phyloP scores from a whole-genome alignment of 2,113 vertebrate genomes.

The Mus spicilegus region DNA sequence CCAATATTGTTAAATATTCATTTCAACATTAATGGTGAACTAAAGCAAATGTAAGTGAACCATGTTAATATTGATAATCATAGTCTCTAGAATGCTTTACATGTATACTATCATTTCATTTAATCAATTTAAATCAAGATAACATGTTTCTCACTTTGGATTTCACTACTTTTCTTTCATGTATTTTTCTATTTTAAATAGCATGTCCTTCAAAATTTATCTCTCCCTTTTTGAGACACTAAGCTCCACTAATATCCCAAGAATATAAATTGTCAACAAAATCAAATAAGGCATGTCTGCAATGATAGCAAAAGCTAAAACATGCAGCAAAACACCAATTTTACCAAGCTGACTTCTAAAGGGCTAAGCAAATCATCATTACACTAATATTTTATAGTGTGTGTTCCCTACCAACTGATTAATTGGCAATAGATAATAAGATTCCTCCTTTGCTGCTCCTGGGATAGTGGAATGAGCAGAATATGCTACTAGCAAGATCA shows the following conservation, averaged over 20 bases:
- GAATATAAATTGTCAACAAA: constrained; percentile 60
- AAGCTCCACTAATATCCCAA: constrained; percentile 27
- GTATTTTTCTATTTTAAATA: constrained; percentile 38
- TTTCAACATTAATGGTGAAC: neutral
- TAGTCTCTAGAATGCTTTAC: constrained; percentile 2
- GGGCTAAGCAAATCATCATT: constrained; percentile 49
- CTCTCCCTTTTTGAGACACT: constrained; percentile 15
- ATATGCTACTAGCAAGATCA: neutral
- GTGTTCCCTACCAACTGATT: constrained; percentile 48
- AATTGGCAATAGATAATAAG: constrained; percentile 38
- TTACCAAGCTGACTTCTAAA: constrained; percentile 55
- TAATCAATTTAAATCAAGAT: neutral
- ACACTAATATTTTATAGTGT: neutral
- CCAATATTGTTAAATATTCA: neutral
- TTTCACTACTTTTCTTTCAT: neutral
- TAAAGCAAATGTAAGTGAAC: neutral
- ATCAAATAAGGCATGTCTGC: neutral
- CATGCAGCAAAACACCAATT: constrained; percentile 57
- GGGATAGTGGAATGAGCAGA: neutral
- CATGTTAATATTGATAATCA: neutral
- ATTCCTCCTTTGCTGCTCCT: neutral
- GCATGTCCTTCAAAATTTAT: constrained; percentile 1
- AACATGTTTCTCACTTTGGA: neutral
- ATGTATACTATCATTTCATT: neutral
- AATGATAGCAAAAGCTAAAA: constrained; percentile 53